A percentile compares a stretch with the other conserved stretches of the same genome.
phyloP scores from a whole-genome alignment of 1,140 invertebrate species.

The Tetramorium alpestre region DNA sequence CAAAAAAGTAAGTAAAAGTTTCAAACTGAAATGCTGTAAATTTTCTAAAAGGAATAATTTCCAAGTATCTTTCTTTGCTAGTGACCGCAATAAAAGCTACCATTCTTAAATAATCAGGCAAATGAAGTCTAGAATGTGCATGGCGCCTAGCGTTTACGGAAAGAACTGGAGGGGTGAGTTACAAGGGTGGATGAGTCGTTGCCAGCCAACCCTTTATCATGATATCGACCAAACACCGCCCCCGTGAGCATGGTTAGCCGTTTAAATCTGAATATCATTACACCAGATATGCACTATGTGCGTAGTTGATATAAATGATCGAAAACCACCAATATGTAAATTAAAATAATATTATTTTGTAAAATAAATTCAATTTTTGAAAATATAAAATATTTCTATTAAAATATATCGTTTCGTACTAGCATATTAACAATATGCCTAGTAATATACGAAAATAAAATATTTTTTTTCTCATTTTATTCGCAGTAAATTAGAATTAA shows the following conservation, averaged over 20 bases:
- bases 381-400: not conserved
- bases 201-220: slow-evolving; percentile 73
- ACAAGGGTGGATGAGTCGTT: slow-evolving; percentile 71
- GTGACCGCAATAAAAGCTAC: slow-evolving; percentile 6
- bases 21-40: not conserved
- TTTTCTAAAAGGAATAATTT: not conserved
- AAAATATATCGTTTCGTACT: not conserved
- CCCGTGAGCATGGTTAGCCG: slow-evolving; percentile 53
- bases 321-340: slow-evolving; percentile 7
- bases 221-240: slow-evolving; percentile 80
- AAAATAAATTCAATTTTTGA: not conserved
- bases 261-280: slow-evolving; percentile 71
- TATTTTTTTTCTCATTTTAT: not conserved
- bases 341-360: slow-evolving; percentile 14
- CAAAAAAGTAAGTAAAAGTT: not conserved
- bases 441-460: not conserved
- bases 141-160: slow-evolving; percentile 34
- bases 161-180: slow-evolving; percentile 69
- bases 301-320: slow-evolving; percentile 22
- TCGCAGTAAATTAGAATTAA: slow-evolving; percentile 26
- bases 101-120: slow-evolving; percentile 43
- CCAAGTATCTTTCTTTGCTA: not conserved
- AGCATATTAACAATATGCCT: not conserved
- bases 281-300: not conserved
- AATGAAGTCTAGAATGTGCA: not conserved